Evolutionary conservation across 2,888 invertebrate species (phyloP), one percentile per base, ranked within the genome.

Genomic region (Stenolophus ochropezus): DNA sequence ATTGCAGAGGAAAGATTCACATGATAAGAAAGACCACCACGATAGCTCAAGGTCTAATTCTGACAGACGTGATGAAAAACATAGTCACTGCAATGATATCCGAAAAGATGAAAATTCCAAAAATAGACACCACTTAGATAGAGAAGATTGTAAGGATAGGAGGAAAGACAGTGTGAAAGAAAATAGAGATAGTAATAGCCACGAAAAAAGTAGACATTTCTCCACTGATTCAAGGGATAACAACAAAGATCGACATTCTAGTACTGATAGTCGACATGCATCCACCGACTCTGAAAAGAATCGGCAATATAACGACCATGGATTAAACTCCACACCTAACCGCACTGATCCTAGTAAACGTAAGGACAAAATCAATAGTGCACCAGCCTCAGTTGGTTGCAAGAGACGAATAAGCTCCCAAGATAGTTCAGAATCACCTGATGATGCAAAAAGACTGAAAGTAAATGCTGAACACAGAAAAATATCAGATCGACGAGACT

Each of bases 321-420:
- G 82, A 82, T 84, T 82, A 83, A 84, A 75, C 73, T 83, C 82
- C 83, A 84, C 56, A 83, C 84, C 83, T 51, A 85, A 80, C 23
- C 88, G 86, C 84, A 84, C 83, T 27, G 88, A 87, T 85, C 85
- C 86, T 4, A 86, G 84, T 71, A 92, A 92, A 87, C 89, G 92
- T 53, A 93, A 93, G 88, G 93, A 93, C 86, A 90, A 93, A 58
- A 90, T 92, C 81, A 93, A 92, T 87, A 92, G 92, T 87, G 89
- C 93, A 84, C 93, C 93, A 2, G 92, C 93, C 2, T 91, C 91
- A 82, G 91, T 94, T 27, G 92, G 94, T 0, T 90, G 91, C 81
- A 96, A 96, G 88, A 91, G 96, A 74, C 91, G 96, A 82, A 92
- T 95, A 86, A 96, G 96, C 83, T 94, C 94, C 0, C 96, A 96